phyloP scores from a whole-genome alignment of 2,888 invertebrate species.

The Heliconius ethilla region DNA sequence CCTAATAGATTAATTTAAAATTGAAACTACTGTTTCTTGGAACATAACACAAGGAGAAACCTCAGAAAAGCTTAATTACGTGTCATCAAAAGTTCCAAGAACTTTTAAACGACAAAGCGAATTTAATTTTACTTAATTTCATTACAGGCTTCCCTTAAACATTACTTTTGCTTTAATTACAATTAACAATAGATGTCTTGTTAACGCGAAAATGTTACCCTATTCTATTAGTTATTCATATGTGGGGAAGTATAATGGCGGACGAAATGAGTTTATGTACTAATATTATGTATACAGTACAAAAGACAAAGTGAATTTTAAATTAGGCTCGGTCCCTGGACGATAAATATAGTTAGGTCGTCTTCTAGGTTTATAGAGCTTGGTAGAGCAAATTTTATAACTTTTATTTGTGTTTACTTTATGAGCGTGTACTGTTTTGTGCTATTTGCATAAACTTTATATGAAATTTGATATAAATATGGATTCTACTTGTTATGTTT shows the following conservation, averaged over 20 bases:
- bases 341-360: constrained; percentile 44
- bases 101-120: neutral
- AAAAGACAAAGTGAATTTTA: constrained; percentile 46
- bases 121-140: neutral
- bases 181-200: constrained; percentile 32
- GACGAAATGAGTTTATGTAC: constrained; percentile 37
- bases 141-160: neutral
- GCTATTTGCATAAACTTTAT: neutral
- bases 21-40: constrained; percentile 1
- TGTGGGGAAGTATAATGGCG: constrained; percentile 29
- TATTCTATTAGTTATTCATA: constrained; percentile 33
- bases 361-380: constrained; percentile 37
- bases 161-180: constrained; percentile 1
- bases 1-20: neutral
- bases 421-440: neutral
- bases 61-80: neutral
- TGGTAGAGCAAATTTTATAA: constrained; percentile 34
- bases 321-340: constrained; percentile 41
- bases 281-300: constrained; percentile 41
- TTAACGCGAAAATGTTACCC: constrained; percentile 28
- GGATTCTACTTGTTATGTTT: neutral
- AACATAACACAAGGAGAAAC: neutral
- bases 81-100: constrained; percentile 1
- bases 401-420: constrained; percentile 30
- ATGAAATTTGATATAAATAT: constrained; percentile 1